Evolutionary conservation across 2,797 vertebrate genomes (phyloP).

Genomic region (Melanotaenia trifasciata): DNA sequence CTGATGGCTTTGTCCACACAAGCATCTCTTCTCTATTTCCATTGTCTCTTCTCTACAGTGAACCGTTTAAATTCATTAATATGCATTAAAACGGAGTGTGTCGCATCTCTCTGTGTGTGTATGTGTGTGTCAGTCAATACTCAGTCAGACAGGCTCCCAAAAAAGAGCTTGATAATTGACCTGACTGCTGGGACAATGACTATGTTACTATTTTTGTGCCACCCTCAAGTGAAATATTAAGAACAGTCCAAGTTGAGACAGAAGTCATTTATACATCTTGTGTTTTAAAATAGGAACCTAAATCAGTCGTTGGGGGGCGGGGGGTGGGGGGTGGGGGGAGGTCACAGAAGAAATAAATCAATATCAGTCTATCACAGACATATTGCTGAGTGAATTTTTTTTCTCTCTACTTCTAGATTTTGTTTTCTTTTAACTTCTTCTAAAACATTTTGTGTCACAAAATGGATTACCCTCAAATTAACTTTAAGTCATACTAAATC

Average conservation of each 20-base stretch:
- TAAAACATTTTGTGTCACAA: background rate
- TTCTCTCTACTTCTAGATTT: background rate
- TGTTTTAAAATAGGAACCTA: slow-evolving; percentile 34
- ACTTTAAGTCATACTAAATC: slow-evolving; percentile 17
- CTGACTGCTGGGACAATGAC: slow-evolving; percentile 50
- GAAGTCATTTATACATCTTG: slow-evolving; percentile 50
- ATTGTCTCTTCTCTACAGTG: slow-evolving; percentile 71
- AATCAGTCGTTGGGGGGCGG: background rate
- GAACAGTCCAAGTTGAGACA: slow-evolving; percentile 39
- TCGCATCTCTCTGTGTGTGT: slow-evolving; percentile 31
- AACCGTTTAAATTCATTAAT: slow-evolving; percentile 80
- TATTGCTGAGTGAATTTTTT: background rate
- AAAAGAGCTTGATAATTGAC: slow-evolving; percentile 49
- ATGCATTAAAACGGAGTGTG: slow-evolving; percentile 78
- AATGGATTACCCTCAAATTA: background rate
- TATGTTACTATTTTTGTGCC: slow-evolving; percentile 57
- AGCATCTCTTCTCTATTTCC: slow-evolving; percentile 49
- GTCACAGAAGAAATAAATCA: slow-evolving; percentile 34
- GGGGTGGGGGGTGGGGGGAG: background rate
- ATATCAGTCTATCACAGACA: slow-evolving; percentile 7
- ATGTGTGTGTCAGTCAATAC: slow-evolving; percentile 49
- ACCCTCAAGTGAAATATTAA: slow-evolving; percentile 53
- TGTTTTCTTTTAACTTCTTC: background rate
- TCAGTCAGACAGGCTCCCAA: slow-evolving; percentile 40
- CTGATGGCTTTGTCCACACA: slow-evolving; percentile 66